Percentiles rank a stretch among this genome's conserved stretches.
phyloP scores from a whole-genome alignment of 2,113 vertebrate genomes.

The Paraplagusia blochii region DNA sequence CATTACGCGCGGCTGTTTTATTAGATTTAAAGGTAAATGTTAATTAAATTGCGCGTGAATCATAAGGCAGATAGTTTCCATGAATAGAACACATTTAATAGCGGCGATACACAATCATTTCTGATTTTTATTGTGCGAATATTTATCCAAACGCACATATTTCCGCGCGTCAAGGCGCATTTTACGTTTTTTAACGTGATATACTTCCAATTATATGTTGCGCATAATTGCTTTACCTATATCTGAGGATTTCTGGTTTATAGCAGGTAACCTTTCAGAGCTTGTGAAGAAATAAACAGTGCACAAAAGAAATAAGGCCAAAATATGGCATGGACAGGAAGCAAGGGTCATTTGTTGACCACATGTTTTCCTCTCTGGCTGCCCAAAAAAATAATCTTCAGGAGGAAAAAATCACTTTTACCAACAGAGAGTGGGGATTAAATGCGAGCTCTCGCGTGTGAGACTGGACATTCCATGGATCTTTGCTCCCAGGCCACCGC shows the following conservation, averaged over 20 bases:
- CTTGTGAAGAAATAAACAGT: too few relatives aligned
- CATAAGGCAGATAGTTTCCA: neutral
- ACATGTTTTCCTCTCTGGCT: too few relatives aligned
- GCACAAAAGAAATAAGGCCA: too few relatives aligned
- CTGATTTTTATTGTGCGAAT: neutral
- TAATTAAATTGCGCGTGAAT: constrained; percentile 1
- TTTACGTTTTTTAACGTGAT: constrained; percentile 7
- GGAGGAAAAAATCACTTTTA: too few relatives aligned
- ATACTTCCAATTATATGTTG: neutral
- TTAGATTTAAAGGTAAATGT: constrained; percentile 23
- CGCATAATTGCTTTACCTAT: neutral
- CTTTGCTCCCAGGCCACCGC: constrained; percentile 53
- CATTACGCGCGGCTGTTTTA: constrained; percentile 46
- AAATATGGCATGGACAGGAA: too few relatives aligned
- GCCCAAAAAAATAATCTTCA: too few relatives aligned
- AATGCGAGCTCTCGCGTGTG: neutral
- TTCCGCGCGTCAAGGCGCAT: neutral
- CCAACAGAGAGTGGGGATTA: neutral
- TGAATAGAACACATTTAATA: constrained; percentile 1
- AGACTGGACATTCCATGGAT: constrained; percentile 21
- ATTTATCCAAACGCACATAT: neutral
- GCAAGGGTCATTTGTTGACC: too few relatives aligned
- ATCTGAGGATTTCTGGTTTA: too few relatives aligned
- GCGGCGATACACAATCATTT: constrained; percentile 3
- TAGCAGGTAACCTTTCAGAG: too few relatives aligned